Percentiles rank a stretch among this genome's conserved stretches.
Conservation (phyloP, 2,797 vertebrate species). For the Poecilia velifera region DNA sequence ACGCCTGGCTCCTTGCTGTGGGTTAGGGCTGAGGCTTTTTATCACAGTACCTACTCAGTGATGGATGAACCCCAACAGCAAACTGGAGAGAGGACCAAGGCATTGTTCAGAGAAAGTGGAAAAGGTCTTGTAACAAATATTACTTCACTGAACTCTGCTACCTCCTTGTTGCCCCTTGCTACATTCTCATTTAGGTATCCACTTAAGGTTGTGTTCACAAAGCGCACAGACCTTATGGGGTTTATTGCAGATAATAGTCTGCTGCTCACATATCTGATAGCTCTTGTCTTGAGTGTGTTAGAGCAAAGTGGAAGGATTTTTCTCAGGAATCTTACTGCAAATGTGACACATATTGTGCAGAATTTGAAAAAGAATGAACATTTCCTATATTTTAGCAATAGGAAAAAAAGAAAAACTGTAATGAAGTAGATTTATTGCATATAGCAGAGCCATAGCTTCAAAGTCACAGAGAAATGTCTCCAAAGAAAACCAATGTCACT, state of each 20-base stretch:
- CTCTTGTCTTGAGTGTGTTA: conserved; percentile 24
- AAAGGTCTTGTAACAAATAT: conserved; percentile 65
- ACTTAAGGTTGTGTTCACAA: conserved; percentile 29
- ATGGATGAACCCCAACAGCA: conserved; percentile 84
- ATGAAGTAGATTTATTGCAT: conserved; percentile 24
- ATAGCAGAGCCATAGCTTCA: conserved; percentile 31
- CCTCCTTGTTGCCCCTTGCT: conserved; percentile 43
- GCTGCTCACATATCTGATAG: conserved; percentile 34
- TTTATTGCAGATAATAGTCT: conserved; percentile 38
- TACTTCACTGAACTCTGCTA: conserved; percentile 40
- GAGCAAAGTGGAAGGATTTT: conserved; percentile 15
- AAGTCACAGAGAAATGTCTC: conserved; percentile 55
- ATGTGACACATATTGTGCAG: conserved; percentile 6
- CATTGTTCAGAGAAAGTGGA: conserved; percentile 53
- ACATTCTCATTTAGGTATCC: conserved; percentile 36
- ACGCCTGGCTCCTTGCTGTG: conserved; percentile 89
- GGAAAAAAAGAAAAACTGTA: conserved; percentile 9
- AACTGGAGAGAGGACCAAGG: conserved; percentile 52
- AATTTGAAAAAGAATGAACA: conserved; percentile 6
- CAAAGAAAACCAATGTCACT: conserved; percentile 69
- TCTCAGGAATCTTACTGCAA: conserved; percentile 11
- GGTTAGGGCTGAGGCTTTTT: conserved; percentile 92
- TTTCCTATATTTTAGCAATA: conserved; percentile 8
- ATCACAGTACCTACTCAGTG: conserved; percentile 86
- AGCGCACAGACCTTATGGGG: conserved; percentile 22